phyloP scores from a whole-genome alignment of 2,888 invertebrate species.

The Metellina segmentata region DNA sequence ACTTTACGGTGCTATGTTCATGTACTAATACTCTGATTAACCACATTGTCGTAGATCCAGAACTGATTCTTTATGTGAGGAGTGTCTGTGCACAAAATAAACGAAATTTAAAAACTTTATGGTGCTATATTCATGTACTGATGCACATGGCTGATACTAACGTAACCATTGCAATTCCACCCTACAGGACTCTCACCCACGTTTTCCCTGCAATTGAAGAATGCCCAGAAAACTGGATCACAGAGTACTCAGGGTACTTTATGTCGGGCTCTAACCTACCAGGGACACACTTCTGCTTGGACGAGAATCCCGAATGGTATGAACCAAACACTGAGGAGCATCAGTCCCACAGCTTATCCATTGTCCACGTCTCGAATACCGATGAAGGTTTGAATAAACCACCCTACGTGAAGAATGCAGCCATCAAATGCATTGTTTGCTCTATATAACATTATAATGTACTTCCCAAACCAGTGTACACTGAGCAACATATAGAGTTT shows the following conservation, averaged over 20 bases:
- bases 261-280: constrained; percentile 67
- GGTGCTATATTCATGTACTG: too few species aligned
- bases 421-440: constrained; percentile 62
- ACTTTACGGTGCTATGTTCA: too few species aligned
- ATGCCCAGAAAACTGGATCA: constrained; percentile 68
- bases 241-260: constrained; percentile 70
- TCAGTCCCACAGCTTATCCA: constrained; percentile 42
- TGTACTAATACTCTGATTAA: too few species aligned
- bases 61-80: too few species aligned
- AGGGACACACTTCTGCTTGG: constrained; percentile 53
- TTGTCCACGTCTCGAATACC: constrained; percentile 47
- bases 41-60: too few species aligned
- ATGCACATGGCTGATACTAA: too few species aligned
- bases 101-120: neutral
- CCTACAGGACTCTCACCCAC: constrained; percentile 46
- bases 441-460: constrained; percentile 37
- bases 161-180: neutral
- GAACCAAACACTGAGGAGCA: constrained; percentile 31
- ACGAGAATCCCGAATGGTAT: constrained; percentile 39
- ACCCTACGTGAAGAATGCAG: constrained; percentile 20
- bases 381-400: constrained; percentile 47
- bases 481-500: too few species aligned
- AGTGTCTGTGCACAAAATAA: too few species aligned
- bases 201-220: constrained; percentile 42
- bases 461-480: too few species aligned